phyloP scores from a whole-genome alignment of 1,140 invertebrate genomes.

The Eciton burchellii region DNA sequence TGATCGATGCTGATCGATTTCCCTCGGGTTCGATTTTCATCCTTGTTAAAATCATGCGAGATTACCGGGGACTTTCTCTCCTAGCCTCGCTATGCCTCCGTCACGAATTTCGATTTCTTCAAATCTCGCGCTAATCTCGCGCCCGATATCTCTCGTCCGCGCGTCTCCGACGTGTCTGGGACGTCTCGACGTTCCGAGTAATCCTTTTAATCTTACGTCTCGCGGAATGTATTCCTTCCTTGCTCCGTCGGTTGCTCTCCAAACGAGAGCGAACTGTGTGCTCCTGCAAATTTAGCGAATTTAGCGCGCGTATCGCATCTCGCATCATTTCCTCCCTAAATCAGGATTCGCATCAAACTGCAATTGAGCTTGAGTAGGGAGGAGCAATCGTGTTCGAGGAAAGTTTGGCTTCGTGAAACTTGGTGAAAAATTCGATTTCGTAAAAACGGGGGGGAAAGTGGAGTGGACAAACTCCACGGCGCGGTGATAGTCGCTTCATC shows the following conservation, averaged over 20 bases:
- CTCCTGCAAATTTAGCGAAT: not conserved
- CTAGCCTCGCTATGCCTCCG: too few relatives aligned
- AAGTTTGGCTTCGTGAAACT: not conserved
- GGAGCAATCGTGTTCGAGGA: not conserved
- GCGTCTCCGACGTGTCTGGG: too few relatives aligned
- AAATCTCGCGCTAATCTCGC: conserved; percentile 32
- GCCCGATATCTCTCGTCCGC: not conserved
- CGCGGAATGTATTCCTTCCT: not conserved
- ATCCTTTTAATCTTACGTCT: not conserved
- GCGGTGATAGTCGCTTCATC: too few relatives aligned
- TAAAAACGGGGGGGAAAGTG: too few relatives aligned
- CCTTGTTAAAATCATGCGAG: too few relatives aligned
- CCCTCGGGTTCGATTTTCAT: too few relatives aligned
- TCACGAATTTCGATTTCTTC: conserved; percentile 55
- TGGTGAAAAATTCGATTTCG: too few relatives aligned
- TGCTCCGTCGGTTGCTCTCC: too few relatives aligned
- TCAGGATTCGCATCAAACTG: not conserved
- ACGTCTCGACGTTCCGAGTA: conserved; percentile 31
- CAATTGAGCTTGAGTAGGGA: not conserved
- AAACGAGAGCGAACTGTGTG: too few relatives aligned
- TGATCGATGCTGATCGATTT: too few relatives aligned
- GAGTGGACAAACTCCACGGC: too few relatives aligned
- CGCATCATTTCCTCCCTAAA: not conserved
- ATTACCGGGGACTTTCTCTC: too few relatives aligned
- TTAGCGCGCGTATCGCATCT: not conserved